These are phyloP conservation scores for Sylvia borin DNA, from an alignment of 2,797 vertebrate species.

Conservation along the genomic window DNA sequence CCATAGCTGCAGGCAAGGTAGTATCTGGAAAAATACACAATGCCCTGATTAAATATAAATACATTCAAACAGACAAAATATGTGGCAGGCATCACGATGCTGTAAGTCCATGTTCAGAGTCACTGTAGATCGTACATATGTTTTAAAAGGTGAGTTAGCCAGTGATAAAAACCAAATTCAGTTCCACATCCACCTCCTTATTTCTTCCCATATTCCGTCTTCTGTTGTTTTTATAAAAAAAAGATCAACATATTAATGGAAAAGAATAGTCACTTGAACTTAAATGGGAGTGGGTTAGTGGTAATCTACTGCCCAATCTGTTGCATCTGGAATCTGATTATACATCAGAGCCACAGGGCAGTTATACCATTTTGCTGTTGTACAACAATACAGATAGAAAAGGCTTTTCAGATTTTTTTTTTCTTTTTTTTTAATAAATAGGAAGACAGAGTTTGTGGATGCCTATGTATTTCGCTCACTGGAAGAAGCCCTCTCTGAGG, in stretches of 20 bases:
- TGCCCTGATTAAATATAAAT: slow-evolving; percentile 39
- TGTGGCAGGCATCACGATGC: neutral
- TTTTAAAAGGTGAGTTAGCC: neutral
- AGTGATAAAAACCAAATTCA: neutral
- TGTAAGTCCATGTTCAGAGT: neutral
- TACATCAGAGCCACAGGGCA: slow-evolving; percentile 1
- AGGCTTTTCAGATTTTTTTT: slow-evolving; percentile 12
- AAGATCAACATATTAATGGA: slow-evolving; percentile 6
- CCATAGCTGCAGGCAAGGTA: slow-evolving; percentile 10
- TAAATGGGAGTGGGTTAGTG: slow-evolving; percentile 49
- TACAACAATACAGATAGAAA: slow-evolving; percentile 7
- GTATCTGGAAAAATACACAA: slow-evolving; percentile 7
- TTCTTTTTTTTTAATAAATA: slow-evolving; percentile 37
- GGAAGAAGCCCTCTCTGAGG: neutral
- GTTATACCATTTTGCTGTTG: neutral
- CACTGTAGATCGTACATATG: neutral
- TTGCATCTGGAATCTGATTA: slow-evolving; percentile 52
- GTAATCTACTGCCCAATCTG: slow-evolving; percentile 3
- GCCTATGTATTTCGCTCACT: neutral
- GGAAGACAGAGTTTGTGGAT: neutral
- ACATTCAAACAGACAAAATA: neutral
- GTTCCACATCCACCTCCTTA: neutral
- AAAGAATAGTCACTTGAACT: slow-evolving; percentile 41
- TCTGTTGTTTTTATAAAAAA: neutral
- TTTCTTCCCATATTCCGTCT: neutral